Evolutionary conservation across 2,888 invertebrate species (phyloP).

Genomic region (Polylopha cassiicola): DNA sequence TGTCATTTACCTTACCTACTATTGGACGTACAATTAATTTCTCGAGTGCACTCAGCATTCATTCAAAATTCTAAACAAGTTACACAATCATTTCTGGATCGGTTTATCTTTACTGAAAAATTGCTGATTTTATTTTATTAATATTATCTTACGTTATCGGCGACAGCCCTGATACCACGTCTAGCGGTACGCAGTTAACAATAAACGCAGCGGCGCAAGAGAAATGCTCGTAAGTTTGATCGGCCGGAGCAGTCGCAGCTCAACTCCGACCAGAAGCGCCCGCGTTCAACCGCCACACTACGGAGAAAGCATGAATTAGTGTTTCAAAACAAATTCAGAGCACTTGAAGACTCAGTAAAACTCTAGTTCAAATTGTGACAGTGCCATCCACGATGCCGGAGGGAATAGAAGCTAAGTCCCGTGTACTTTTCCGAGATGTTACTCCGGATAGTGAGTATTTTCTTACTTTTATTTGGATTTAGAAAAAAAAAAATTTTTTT

Average conservation of each 20-base stretch:
- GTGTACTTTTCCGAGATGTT: conserved; percentile 57
- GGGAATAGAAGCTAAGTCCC: conserved; percentile 44
- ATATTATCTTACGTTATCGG: no score
- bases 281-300: conserved; percentile 24
- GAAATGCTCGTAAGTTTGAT: conserved; percentile 15
- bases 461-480: conserved; percentile 9
- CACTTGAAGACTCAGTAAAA: conserved; percentile 12
- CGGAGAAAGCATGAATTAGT: conserved; percentile 6
- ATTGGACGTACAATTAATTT: no score
- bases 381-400: conserved; percentile 53
- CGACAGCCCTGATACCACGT: no score
- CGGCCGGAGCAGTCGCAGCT: conserved; percentile 28
- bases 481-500: conserved; percentile 1
- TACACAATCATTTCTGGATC: no score
- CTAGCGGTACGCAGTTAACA: no score
- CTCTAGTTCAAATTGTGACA: conserved; percentile 16
- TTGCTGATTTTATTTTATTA: no score
- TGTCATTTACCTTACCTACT: no score
- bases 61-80: no score
- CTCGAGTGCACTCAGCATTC: no score
- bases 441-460: conserved; percentile 64
- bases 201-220: conserved; percentile 10
- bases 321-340: background rate
- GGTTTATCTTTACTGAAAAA: no score
- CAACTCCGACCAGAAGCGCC: conserved; percentile 28